Conservation (phyloP, 2,888 invertebrate genomes). For the Camponotus fellah region DNA sequence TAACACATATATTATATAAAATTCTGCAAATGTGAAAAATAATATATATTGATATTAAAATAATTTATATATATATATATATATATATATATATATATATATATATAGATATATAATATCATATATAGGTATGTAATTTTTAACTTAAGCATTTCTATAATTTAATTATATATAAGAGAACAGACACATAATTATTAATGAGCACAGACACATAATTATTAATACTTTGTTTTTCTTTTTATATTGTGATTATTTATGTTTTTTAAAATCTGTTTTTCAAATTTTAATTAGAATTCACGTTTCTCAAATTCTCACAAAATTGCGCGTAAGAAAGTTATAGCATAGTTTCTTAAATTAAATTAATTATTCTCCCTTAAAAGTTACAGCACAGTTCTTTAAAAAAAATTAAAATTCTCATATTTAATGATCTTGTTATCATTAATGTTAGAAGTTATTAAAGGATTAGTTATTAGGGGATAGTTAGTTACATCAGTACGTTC, state of each 20-base stretch:
- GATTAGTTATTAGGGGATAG: not conserved
- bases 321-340: not conserved
- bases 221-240: not conserved
- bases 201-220: not conserved
- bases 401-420: not conserved
- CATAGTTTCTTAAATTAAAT: not conserved
- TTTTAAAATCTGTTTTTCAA: not conserved
- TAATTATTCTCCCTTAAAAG: not conserved
- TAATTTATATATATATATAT: not conserved
- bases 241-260: not conserved
- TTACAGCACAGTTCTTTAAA: not conserved
- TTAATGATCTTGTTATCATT: not conserved
- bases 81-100: too few relatives aligned
- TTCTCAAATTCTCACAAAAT: not conserved
- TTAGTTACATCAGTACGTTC: not conserved
- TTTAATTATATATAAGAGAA: not conserved
- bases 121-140: not conserved
- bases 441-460: not conserved
- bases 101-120: not conserved
- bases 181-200: not conserved
- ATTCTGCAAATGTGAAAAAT: not conserved
- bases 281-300: not conserved
- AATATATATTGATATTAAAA: constrained; percentile 9
- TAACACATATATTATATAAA: not conserved
- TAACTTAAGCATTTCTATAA: not conserved